Percentiles rank a stretch among this genome's conserved stretches.
Conservation (phyloP, 2,113 vertebrate genomes). For the Syngnathus scovelli region DNA sequence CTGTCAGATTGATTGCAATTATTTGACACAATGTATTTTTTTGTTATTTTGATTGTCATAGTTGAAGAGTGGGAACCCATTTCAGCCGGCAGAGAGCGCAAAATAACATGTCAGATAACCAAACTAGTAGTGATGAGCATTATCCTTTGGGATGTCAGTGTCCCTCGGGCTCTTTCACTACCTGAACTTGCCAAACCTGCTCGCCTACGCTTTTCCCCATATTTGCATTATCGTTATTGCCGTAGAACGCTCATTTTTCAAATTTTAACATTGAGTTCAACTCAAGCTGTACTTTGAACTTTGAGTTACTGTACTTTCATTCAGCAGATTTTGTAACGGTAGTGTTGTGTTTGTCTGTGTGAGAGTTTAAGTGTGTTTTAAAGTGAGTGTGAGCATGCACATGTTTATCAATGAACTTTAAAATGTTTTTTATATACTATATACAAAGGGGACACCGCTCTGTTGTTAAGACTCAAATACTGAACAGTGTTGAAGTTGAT, state of each 20-base stretch:
- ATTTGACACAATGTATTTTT: neutral
- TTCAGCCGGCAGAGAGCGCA: slow-evolving; percentile 18
- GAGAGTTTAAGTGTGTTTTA: neutral
- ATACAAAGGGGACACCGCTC: too few relatives aligned
- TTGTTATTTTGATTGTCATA: neutral
- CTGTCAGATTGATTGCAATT: neutral
- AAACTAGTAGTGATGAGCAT: neutral
- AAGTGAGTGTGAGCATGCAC: neutral
- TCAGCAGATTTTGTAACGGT: neutral
- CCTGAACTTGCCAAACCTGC: slow-evolving; percentile 39
- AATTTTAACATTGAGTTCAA: neutral
- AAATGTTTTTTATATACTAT: too few relatives aligned
- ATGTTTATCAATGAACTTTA: too few relatives aligned
- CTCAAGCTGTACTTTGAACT: neutral
- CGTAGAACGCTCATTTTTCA: neutral
- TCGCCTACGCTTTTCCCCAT: neutral
- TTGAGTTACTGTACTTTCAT: neutral
- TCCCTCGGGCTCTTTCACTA: slow-evolving; percentile 5
- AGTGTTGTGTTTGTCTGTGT: neutral
- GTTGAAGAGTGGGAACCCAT: neutral
- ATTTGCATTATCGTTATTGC: neutral
- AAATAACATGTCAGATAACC: too few relatives aligned
- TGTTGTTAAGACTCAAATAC: neutral
- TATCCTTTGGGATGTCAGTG: slow-evolving; percentile 19
- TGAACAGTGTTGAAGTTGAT: neutral